Base-by-base conservation (phyloP, 2,888 invertebrate species). In the Anoncus sp. region DNA sequence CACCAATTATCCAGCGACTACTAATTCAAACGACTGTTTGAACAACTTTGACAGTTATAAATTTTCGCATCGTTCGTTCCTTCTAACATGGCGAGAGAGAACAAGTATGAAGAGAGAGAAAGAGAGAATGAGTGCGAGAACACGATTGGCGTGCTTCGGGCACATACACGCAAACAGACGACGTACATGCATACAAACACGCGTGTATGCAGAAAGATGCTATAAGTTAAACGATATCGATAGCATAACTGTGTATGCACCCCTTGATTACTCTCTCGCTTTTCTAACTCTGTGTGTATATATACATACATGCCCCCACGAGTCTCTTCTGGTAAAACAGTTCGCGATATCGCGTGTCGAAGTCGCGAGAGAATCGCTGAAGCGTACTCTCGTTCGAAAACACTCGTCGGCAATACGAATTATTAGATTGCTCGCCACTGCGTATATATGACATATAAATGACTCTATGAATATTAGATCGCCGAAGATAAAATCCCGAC, bases 11-110 rank as follows among this genome's bases (percentile, higher is more conserved):
- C 77, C n/a, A 47, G 75, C 74, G 63, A 72, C 79, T 75, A 75
- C 81, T 84, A 81, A 84, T 84, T 83, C 77, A 83, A 81, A 78
- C 70, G 75, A 74, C 55, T 80, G 82, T 83, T 82, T 81, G 75
- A 83, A 82, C 81, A 82, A 81, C 79, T 81, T 81, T 75, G 80
- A 82, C 81, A 76, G 76, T 80, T 77, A 77, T 82, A 82, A 81
- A 80, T 80, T 81, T 67, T 67, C 35, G 45, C 55, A 75, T 73
- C 66, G 71, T 59, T 59, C 60, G 70, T 71, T 73, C 59, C 20
- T 79, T 57, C 47, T 49, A 53, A 40, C 60, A 53, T 24, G 53
- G 47, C 16, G 22, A n/a, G 27, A 70, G 35, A 22, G 55, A 63
- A 53, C 45, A 35, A 53, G 70, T 49, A 7, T 35, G 57, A 12